Evolutionary conservation across 2,888 invertebrate species (phyloP), one percentile per base, ranked within the genome.

Genomic region (Byasa hedistus): DNA sequence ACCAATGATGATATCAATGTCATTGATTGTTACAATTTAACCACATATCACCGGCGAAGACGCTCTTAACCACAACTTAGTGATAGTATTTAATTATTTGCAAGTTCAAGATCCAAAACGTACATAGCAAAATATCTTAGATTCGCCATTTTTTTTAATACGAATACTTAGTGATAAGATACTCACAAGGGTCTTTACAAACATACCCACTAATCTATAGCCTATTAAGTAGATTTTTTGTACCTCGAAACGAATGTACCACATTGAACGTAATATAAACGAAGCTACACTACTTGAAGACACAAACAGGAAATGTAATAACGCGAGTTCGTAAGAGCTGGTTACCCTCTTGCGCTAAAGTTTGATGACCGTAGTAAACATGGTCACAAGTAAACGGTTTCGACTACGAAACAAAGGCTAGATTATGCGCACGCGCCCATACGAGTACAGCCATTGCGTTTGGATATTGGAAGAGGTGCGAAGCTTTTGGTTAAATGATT

Each of bases 31-130:
- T 61, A 52, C 21, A 57, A 27, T 51, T 66, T 52, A 57, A 57
- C 23, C 52, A 58, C 57, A 36, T 60, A 32, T 23, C 44, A 48
- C 22, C 27, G 44, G 27, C 21, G 55, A 60, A 32, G 60, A 32
- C 59, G 39, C 39, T 24, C 27, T 21, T 23, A 36, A 23, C 24
- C 19, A 27, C 32, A 19, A 36, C 32, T n/a, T 58, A 69, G 76
- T 75, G 76, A 75, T 71, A 61, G 73, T 75, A 76, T 75, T 75
- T 73, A 77, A 79, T n/a, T 71, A 69, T 69, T 69, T 68, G 68
- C 79, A 57, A 65, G 58, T 60, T 60, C 60, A 32, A 57, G 44
- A 51, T 64, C 64, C 61, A 44, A 54, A 68, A 61, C 57, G 61
- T 52, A 65, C 65, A 66, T 57, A 66, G 57, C 52, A 61, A 62